Evolutionary conservation across 2,888 invertebrate species (phyloP), one percentile per base, ranked within the genome.

Genomic region (Elmis aenea): DNA sequence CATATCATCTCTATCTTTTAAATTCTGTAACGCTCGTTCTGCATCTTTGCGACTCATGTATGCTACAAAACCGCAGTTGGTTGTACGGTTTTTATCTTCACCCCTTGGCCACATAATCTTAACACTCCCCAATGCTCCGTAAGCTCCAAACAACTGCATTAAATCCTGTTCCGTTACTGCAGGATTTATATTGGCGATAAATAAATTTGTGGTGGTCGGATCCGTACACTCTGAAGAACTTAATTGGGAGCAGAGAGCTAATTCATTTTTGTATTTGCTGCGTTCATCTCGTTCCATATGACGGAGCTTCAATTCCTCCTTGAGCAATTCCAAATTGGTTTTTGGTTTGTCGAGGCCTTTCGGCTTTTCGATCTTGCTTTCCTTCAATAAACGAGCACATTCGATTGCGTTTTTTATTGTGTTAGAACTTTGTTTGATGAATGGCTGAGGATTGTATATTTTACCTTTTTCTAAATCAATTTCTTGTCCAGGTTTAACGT

Each of bases 61-160:
- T 0, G 97, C 99, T 3, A 99, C 96, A 70, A 99, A 99, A 8
- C 97, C 99, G 66, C 96, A 96, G 70, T 96, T 94, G 33, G 92
- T 77, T 5, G 89, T 90, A 26, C 92, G 73, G 13, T 86, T 83
- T 66, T 92, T 74, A 64, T 96, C 95, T 64, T 97, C 95, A 48
- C 94, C 94, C 2, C 97, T 79, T 4, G 97, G 97, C 94, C 96
- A 97, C 93, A 99, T 95, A 46, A 99, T 95, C 77, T 99, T 99
- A 40, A 99, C 92, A 64, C 95, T 96, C 2, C 97, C 99, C 45
- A 99, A 72, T 1, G 99, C 96, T 0, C 99, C 99, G 69, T 85
- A 95, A 27, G 86, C 83, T 0, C 97, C 99, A 71, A 99, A 99
- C 40, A 94, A 79, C 69, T 95, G 88, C 85, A 95, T 93, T 32